Evolutionary conservation across 2,888 invertebrate species (phyloP).

Genomic region (Tipula unca): DNA sequence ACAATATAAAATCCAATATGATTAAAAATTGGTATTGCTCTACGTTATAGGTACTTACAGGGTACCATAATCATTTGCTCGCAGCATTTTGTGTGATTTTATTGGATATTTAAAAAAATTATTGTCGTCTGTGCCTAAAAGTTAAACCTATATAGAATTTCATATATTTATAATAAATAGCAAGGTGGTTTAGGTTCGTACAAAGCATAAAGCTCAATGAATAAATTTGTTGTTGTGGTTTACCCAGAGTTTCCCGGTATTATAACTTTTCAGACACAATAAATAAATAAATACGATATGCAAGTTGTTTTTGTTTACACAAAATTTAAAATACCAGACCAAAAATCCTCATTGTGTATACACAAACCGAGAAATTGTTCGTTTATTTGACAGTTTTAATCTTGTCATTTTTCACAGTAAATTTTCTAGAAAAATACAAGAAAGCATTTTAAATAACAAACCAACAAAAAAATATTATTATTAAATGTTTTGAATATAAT

Average conservation of each 20-base stretch:
- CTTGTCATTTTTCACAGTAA: conserved; percentile 8
- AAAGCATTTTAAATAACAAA: background rate
- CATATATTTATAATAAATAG: too few relatives aligned
- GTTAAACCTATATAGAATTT: too few relatives aligned
- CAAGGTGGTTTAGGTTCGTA: background rate
- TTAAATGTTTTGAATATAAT: background rate
- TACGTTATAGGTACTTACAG: background rate
- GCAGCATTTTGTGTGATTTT: background rate
- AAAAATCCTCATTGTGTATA: background rate
- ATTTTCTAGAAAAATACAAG: background rate
- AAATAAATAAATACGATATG: background rate
- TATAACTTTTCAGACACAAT: background rate
- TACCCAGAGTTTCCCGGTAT: background rate
- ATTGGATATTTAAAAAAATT: background rate
- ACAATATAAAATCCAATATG: background rate
- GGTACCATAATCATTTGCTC: background rate
- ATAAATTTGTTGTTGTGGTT: background rate
- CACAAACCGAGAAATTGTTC: background rate
- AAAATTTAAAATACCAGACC: background rate
- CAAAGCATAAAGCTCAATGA: background rate
- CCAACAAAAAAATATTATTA: background rate
- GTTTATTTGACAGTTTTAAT: conserved; percentile 4
- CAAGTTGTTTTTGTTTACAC: background rate
- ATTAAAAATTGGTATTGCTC: background rate
- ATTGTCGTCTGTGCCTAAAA: too few relatives aligned